phyloP scores from a whole-genome alignment of 2,113 vertebrate species.

The Malurus alboscapulatus region DNA sequence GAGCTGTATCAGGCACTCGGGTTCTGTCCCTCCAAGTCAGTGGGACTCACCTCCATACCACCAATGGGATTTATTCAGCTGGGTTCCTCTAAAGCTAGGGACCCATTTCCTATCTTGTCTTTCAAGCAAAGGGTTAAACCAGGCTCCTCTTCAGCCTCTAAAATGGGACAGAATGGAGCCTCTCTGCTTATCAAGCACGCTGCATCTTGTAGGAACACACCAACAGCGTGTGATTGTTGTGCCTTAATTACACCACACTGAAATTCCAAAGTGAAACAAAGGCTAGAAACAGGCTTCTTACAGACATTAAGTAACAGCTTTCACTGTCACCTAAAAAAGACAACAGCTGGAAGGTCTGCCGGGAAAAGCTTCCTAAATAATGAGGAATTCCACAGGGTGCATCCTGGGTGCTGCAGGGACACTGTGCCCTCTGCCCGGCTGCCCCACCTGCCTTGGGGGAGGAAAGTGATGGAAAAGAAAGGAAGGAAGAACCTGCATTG shows the following conservation, averaged over 20 bases:
- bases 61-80: accelerated
- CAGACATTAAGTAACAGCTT: not conserved
- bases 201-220: not conserved
- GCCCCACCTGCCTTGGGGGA: not conserved
- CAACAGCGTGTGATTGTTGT: not conserved
- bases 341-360: not conserved
- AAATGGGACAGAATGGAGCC: not conserved
- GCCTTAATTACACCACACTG: not conserved
- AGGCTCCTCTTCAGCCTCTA: not conserved
- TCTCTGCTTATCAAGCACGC: not conserved
- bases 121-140: not conserved
- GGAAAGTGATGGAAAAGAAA: not conserved
- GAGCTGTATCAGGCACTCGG: not conserved
- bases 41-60: not conserved
- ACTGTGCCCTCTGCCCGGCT: accelerated
- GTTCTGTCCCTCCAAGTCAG: accelerated
- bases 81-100: not conserved
- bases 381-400: not conserved
- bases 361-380: not conserved
- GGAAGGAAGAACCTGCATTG: not conserved
- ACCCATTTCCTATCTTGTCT: not conserved
- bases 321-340: not conserved
- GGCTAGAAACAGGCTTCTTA: not conserved
- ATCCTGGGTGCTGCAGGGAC: not conserved
- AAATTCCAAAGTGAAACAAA: not conserved